Evolutionary conservation across 37 sponge, comb jelly and placozoan species (phyloP).

Genomic region (Cladorhizidae sp.): DNA sequence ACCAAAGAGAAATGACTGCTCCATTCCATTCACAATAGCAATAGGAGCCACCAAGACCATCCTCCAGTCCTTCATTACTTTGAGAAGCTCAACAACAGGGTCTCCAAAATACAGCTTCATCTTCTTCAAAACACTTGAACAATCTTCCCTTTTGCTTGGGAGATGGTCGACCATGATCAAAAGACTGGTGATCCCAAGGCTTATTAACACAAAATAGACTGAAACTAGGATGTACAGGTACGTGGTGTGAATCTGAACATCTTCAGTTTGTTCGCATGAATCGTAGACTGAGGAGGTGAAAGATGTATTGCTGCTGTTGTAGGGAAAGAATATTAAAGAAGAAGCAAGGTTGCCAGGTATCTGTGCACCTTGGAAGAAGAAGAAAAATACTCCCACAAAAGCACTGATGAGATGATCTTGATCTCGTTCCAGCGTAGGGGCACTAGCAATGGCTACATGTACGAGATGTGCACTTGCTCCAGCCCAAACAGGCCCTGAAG

Average conservation of each 20-base stretch:
- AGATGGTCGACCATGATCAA: slow-evolving; percentile 23
- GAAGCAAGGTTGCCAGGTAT: slow-evolving; percentile 45
- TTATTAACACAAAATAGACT: slow-evolving; percentile 30
- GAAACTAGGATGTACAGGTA: slow-evolving; percentile 38
- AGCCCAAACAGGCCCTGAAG: slow-evolving; percentile 57
- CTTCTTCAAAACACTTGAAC: not conserved
- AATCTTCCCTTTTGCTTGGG: not conserved
- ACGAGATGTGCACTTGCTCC: slow-evolving; percentile 34
- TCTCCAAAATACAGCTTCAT: slow-evolving; percentile 23
- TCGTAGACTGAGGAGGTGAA: not conserved
- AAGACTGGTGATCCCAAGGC: slow-evolving; percentile 9
- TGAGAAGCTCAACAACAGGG: slow-evolving; percentile 20
- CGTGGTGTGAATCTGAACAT: not conserved
- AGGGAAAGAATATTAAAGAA: slow-evolving; percentile 32
- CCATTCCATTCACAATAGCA: slow-evolving; percentile 24
- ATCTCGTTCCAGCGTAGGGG: slow-evolving; percentile 13
- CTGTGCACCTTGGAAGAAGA: slow-evolving; percentile 21
- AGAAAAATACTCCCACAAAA: slow-evolving; percentile 36
- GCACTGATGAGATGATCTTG: slow-evolving; percentile 9
- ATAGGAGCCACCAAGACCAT: slow-evolving; percentile 40
- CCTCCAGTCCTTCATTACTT: slow-evolving; percentile 22
- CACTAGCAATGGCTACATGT: slow-evolving; percentile 21
- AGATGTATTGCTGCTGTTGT: not conserved
- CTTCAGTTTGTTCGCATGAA: not conserved
- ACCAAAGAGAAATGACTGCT: slow-evolving; percentile 29